Evolutionary conservation across 1,140 invertebrate species (phyloP), one percentile per base, ranked within the genome.

Genomic region (Himalopsyche phryganea): DNA sequence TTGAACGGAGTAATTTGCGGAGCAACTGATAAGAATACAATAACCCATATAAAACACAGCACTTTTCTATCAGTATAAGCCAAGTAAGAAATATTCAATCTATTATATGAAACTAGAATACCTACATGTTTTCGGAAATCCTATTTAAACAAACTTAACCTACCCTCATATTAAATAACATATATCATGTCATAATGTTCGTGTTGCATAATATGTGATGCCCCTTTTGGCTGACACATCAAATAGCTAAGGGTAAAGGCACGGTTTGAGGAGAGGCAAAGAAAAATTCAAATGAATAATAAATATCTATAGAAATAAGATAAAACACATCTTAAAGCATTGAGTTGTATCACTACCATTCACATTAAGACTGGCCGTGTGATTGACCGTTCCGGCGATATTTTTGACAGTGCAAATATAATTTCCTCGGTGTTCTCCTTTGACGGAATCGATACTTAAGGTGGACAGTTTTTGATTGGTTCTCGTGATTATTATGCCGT

Each of bases 141-240:
- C n/a, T n/a, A n/a, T n/a, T n/a, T n/a, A n/a, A n/a, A n/a, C n/a
- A n/a, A n/a, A n/a, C n/a, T n/a, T n/a, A n/a, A n/a, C n/a, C n/a
- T n/a, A n/a, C n/a, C n/a, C n/a, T n/a, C n/a, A n/a, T n/a, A n/a
- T n/a, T n/a, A n/a, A n/a, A n/a, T n/a, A n/a, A n/a, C n/a, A n/a
- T n/a, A n/a, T n/a, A n/a, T n/a, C n/a, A n/a, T n/a, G 63, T 86
- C 86, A 50, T 90, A 87, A 66, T 85, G 87, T 69, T 84, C 79
- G 68, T 92, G 90, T 50, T 86, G 84, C 65, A 85, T 81, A 76
- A 92, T 86, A 76, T 89, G n/a, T n/a, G n/a, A n/a, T n/a, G n/a
- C n/a, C n/a, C n/a, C n/a, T n/a, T n/a, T n/a, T n/a, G n/a, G n/a
- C n/a, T n/a, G n/a, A n/a, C n/a, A n/a, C n/a, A n/a, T n/a, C n/a